Percentiles rank a stretch among this genome's conserved stretches.
phyloP scores from a whole-genome alignment of 2,113 vertebrate species.

The Chionodraco myersi region DNA sequence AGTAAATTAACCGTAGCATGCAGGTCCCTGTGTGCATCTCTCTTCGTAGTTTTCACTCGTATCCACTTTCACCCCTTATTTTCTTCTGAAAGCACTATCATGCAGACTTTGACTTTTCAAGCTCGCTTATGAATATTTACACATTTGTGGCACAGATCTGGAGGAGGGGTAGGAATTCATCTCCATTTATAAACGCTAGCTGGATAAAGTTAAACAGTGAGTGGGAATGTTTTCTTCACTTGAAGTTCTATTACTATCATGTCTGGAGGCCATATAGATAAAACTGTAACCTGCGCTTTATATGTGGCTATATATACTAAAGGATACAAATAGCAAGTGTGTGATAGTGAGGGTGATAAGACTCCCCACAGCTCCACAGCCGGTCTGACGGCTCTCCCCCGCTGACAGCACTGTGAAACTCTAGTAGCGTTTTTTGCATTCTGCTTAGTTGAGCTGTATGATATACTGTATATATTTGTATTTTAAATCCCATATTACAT shows the following conservation, averaged over 20 bases:
- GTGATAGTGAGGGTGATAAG: slow-evolving; percentile 1
- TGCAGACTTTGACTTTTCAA: slow-evolving; percentile 16
- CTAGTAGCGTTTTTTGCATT: background rate
- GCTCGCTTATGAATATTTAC: slow-evolving; percentile 62
- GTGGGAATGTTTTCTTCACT: slow-evolving; percentile 10
- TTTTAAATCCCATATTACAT: slow-evolving; percentile 5
- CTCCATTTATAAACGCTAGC: slow-evolving; percentile 25
- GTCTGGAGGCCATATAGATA: slow-evolving; percentile 27
- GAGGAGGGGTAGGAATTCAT: slow-evolving; percentile 45
- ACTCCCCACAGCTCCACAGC: slow-evolving; percentile 24
- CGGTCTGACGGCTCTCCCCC: slow-evolving; percentile 1
- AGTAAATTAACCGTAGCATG: slow-evolving; percentile 31
- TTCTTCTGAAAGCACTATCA: slow-evolving; percentile 30
- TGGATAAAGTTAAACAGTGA: background rate
- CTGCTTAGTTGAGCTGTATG: slow-evolving; percentile 18
- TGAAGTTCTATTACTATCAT: slow-evolving; percentile 19
- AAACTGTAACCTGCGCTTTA: background rate
- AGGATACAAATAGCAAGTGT: background rate
- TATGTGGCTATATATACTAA: slow-evolving; percentile 5
- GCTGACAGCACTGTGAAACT: slow-evolving; percentile 30
- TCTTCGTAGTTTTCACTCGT: slow-evolving; percentile 8
- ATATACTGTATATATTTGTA: background rate
- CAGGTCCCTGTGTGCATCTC: slow-evolving; percentile 26
- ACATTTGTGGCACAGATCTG: slow-evolving; percentile 36
- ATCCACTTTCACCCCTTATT: background rate